A percentile compares a stretch with the other conserved stretches of the same genome.
phyloP scores from a whole-genome alignment of 2,888 invertebrate genomes.

The Horisme vitalbata region DNA sequence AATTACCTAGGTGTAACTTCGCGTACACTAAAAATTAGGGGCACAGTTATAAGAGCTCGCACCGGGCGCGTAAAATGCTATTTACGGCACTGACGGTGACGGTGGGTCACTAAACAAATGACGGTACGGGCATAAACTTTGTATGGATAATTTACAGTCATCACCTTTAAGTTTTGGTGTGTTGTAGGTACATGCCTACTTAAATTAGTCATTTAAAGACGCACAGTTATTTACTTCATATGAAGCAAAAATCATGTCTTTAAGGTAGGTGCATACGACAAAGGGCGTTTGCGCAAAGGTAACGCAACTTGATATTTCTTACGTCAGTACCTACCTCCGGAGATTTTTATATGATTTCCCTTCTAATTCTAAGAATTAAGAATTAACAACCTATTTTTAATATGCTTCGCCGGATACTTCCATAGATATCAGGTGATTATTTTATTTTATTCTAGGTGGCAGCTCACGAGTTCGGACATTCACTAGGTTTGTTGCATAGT shows the following conservation, averaged over 20 bases:
- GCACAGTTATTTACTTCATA: slow-evolving; percentile 2
- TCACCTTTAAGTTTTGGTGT: slow-evolving; percentile 7
- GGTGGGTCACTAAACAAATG: slow-evolving; percentile 12
- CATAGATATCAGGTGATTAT: slow-evolving; percentile 12
- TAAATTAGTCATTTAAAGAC: slow-evolving; percentile 15
- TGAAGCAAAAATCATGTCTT: slow-evolving; percentile 19
- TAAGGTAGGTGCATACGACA: slow-evolving; percentile 9
- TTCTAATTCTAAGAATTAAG: slow-evolving; percentile 12
- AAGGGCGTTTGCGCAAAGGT: slow-evolving; percentile 15
- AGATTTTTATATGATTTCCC: slow-evolving; percentile 14
- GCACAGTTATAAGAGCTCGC: no score
- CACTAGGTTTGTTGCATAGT: slow-evolving; percentile 97
- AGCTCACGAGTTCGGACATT: slow-evolving; percentile 98
- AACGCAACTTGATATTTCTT: slow-evolving; percentile 10
- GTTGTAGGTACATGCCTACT: no score
- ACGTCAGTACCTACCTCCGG: slow-evolving; percentile 18
- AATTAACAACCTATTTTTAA: slow-evolving; percentile 14
- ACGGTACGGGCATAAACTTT: slow-evolving; percentile 8
- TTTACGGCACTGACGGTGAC: no score
- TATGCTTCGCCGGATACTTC: slow-evolving; percentile 13
- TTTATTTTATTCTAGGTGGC: slow-evolving; percentile 84
- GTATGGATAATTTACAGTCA: slow-evolving; percentile 15
- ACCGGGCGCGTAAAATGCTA: no score
- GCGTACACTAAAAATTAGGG: no score
- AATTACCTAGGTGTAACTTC: no score